Base-by-base conservation (phyloP, 2,797 vertebrate species). In the Micromesistius poutassou region DNA sequence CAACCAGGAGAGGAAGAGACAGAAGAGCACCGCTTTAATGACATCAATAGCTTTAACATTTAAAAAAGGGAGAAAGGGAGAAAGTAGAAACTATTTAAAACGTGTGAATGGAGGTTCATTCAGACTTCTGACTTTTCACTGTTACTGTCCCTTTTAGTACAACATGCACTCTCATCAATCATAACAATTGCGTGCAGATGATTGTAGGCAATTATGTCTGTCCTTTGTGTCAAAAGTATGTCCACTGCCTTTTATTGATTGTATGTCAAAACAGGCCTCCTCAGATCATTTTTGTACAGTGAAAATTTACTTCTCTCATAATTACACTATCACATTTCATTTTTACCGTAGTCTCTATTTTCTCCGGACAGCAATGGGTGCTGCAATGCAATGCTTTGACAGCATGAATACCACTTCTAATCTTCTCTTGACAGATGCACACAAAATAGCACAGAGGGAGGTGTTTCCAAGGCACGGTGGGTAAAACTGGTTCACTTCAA, bases 1-100 rank as follows among this genome's bases (percentile, higher is more conserved):
- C 22, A 71, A 80, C 77, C 35, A 74, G 73, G 72, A 75, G 71
- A 55, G 30, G 72, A 16, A 71, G 70, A 13, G 30, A 73, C 3
- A 7, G 2, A 46, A 25, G 7, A 13, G 55, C 1, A 19, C 19
- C 14, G 46, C 46, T 62, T 62, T 62, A 62, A 62, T 25, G 55
- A 62, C 55, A 25, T 22, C 46, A 16, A 50, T 38, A 38, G 36
- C 36, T 38, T 10, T 81, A 75, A 80, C 66, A 5, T 28, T 28
- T 7, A 12, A 25, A 12, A 3, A 50, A 19, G 4, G 14, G n/a
- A n/a, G n/a, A n/a, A n/a, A n/a, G n/a, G n/a, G n/a, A n/a, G n/a
- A n/a, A n/a, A n/a, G n/a, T n/a, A n/a, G n/a, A 22, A 50, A 50
- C 4, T 3, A 22, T 19, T 50, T 50, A 19, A 50, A 50, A 50